Conservation (phyloP, 2,888 invertebrate genomes). For the Pemphredon lugubris region DNA sequence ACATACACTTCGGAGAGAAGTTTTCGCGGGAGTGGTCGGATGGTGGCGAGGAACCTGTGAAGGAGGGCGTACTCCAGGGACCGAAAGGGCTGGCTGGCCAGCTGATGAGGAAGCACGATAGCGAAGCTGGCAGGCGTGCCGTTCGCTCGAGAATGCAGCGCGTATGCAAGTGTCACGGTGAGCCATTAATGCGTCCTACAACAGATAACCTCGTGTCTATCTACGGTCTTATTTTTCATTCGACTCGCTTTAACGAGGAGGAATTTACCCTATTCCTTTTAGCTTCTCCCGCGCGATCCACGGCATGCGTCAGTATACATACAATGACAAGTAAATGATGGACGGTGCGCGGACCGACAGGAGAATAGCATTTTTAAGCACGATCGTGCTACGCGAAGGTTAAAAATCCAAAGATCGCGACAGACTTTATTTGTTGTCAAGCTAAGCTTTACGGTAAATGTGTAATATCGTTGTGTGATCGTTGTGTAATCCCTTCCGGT, state of each 20-base stretch:
- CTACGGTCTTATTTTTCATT: conserved; percentile 53
- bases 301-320: no score
- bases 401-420: no score
- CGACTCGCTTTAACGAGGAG: conserved; percentile 34
- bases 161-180: conserved; percentile 95
- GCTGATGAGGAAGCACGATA: conserved; percentile 95
- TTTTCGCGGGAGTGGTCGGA: conserved; percentile 94
- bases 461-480: no score
- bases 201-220: conserved; percentile 38
- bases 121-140: conserved; percentile 93
- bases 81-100: conserved; percentile 77
- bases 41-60: conserved; percentile 88
- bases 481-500: no score
- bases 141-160: conserved; percentile 91
- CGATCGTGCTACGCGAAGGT: no score
- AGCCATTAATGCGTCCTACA: conserved; percentile 47
- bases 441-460: no score
- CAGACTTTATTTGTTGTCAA: no score
- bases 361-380: no score
- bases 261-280: conserved; percentile 38
- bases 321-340: no score
- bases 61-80: conserved; percentile 82
- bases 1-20: conserved; percentile 91
- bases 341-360: no score
- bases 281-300: conserved; percentile 1